Evolutionary conservation across 2,797 vertebrate genomes (phyloP).

Genomic region (Acanthurus leucopareius): DNA sequence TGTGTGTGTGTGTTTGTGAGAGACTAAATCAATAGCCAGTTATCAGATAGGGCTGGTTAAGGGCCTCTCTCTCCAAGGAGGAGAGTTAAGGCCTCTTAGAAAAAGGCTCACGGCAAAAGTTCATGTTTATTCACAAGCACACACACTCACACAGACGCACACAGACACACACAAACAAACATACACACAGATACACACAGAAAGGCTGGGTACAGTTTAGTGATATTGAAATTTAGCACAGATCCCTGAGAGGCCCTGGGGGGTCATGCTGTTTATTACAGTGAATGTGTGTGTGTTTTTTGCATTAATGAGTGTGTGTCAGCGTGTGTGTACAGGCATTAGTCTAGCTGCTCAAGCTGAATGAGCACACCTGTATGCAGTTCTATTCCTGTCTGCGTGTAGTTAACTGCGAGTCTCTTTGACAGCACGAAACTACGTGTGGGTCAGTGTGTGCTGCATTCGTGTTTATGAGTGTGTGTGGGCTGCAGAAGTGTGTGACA

Average conservation of each 20-base stretch:
- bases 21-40: slow-evolving; percentile 69
- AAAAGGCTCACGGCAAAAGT: slow-evolving; percentile 42
- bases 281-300: slow-evolving; percentile 9
- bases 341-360: slow-evolving; percentile 19
- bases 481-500: slow-evolving; percentile 54
- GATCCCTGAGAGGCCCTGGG: slow-evolving; percentile 12
- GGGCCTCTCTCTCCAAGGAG: slow-evolving; percentile 45
- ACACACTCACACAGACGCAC: not conserved
- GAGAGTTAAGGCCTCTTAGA: slow-evolving; percentile 48
- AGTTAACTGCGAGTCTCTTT: slow-evolving; percentile 17
- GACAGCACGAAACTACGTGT: slow-evolving; percentile 9
- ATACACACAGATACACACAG: not conserved
- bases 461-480: slow-evolving; percentile 19
- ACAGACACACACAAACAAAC: not conserved
- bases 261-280: slow-evolving; percentile 29
- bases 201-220: slow-evolving; percentile 33
- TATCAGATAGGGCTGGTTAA: slow-evolving; percentile 59
- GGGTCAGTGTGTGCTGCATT: not conserved
- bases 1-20: slow-evolving; percentile 19
- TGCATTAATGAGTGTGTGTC: slow-evolving; percentile 47
- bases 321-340: slow-evolving; percentile 6
- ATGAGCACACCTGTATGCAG: slow-evolving; percentile 23
- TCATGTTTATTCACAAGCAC: slow-evolving; percentile 48
- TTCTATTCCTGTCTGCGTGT: slow-evolving; percentile 29
- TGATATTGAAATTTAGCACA: slow-evolving; percentile 46